These are phyloP conservation scores for Cosmia pyralina DNA, from an alignment of 2,888 invertebrate genomes.

Conservation along the genomic window DNA sequence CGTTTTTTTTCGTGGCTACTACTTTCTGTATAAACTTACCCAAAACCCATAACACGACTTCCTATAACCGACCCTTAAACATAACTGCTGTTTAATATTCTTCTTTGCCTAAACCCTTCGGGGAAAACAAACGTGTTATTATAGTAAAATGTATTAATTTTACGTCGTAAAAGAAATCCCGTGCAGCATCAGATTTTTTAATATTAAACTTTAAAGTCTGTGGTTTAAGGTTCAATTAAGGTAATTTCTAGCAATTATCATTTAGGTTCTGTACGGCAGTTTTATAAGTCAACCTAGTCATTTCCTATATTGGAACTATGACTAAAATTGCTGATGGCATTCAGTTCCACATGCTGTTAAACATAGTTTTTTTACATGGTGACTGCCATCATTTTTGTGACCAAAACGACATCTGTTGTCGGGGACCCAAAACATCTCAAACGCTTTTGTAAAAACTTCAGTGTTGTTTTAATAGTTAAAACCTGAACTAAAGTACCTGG, in stretches of 20 bases:
- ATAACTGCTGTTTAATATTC: too few relatives aligned
- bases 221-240: not conserved
- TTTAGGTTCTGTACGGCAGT: not conserved
- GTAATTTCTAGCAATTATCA: too few relatives aligned
- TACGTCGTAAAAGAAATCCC: not conserved
- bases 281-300: not conserved
- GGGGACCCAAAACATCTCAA: not conserved
- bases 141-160: not conserved
- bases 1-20: too few relatives aligned
- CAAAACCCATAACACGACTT: too few relatives aligned
- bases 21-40: too few relatives aligned
- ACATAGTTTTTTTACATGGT: not conserved
- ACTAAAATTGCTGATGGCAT: not conserved
- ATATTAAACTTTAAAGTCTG: not conserved
- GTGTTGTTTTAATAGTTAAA: not conserved
- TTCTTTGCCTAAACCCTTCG: too few relatives aligned
- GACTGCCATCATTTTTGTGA: too few relatives aligned
- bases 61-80: too few relatives aligned
- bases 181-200: not conserved
- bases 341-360: too few relatives aligned
- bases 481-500: constrained; percentile 71
- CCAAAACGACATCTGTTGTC: too few relatives aligned
- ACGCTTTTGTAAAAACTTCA: not conserved
- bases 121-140: too few relatives aligned
- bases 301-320: not conserved